Evolutionary conservation across 2,113 vertebrate species (phyloP).

Genomic region (Menidia beryllina): DNA sequence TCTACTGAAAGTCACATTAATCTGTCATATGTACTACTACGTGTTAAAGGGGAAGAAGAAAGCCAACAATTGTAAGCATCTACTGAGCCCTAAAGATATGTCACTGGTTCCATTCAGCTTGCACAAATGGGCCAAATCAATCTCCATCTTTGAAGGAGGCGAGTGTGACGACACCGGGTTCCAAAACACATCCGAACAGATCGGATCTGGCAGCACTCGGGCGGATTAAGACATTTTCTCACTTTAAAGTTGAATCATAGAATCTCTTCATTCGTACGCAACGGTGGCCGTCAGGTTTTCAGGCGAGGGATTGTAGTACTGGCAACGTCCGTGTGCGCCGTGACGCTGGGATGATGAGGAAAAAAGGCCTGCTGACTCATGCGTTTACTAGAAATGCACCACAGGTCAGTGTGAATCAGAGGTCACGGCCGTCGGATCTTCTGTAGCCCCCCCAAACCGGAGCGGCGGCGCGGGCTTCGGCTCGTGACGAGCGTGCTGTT

Average conservation of each 20-base stretch:
- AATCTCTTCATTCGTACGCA: neutral
- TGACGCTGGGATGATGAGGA: slow-evolving; percentile 2
- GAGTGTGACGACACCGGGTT: neutral
- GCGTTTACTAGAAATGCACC: slow-evolving; percentile 60
- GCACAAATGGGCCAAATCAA: slow-evolving; percentile 23
- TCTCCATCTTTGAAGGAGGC: neutral
- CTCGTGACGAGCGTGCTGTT: slow-evolving; percentile 69
- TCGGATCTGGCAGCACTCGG: neutral
- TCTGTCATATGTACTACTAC: neutral
- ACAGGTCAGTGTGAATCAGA: slow-evolving; percentile 56
- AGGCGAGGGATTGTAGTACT: neutral
- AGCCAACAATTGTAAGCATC: slow-evolving; percentile 1
- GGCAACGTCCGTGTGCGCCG: slow-evolving; percentile 11
- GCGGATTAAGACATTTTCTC: slow-evolving; percentile 4
- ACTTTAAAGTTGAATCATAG: neutral
- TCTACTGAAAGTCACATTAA: neutral
- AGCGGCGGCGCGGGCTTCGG: slow-evolving; percentile 35
- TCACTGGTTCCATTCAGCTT: slow-evolving; percentile 14
- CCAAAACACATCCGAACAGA: slow-evolving; percentile 5
- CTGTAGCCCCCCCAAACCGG: slow-evolving; percentile 38
- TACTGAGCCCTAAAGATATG: neutral
- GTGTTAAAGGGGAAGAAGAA: neutral
- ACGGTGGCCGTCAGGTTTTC: neutral
- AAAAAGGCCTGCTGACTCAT: slow-evolving; percentile 18
- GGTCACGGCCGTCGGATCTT: slow-evolving; percentile 43